These are phyloP conservation scores for Nymphalis c-album DNA, from an alignment of 2,888 invertebrate genomes.

Conservation along the genomic window DNA sequence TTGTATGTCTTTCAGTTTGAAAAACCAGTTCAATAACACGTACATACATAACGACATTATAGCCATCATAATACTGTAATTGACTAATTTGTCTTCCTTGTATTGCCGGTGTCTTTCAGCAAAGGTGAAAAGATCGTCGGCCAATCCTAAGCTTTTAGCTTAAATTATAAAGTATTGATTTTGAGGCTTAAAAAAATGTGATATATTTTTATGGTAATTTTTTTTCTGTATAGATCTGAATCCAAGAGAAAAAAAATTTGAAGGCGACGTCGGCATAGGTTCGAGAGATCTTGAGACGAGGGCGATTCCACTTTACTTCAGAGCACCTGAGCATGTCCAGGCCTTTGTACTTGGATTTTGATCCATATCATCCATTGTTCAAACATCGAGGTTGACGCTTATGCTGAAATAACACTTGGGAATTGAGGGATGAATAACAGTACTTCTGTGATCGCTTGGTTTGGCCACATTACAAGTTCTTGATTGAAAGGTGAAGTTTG, in stretches of 20 bases:
- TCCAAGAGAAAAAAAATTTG: slow-evolving; percentile 48
- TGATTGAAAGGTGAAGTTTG: slow-evolving; percentile 6
- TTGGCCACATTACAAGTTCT: background rate
- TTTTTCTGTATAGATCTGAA: slow-evolving; percentile 28
- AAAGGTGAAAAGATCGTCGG: no score
- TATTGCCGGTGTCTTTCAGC: no score
- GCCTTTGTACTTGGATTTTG: slow-evolving; percentile 55
- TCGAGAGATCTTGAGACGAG: slow-evolving; percentile 54
- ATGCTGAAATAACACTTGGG: slow-evolving; percentile 30
- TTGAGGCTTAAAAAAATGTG: no score
- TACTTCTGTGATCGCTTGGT: slow-evolving; percentile 15
- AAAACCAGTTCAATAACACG: no score
- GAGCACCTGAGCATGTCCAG: slow-evolving; percentile 61
- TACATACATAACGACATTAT: no score
- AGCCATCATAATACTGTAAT: no score
- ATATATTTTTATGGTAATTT: background rate
- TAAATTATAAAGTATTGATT: no score
- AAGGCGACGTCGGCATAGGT: slow-evolving; percentile 51
- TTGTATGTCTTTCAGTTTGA: no score
- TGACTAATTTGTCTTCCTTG: no score
- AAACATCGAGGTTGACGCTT: slow-evolving; percentile 40
- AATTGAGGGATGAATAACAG: slow-evolving; percentile 13
- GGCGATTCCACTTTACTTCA: slow-evolving; percentile 43
- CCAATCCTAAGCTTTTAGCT: no score
- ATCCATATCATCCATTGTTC: slow-evolving; percentile 52